Evolutionary conservation across 1,140 invertebrate genomes (phyloP), one percentile per base, ranked within the genome.

Genomic region (Macrobrachium nipponense): DNA sequence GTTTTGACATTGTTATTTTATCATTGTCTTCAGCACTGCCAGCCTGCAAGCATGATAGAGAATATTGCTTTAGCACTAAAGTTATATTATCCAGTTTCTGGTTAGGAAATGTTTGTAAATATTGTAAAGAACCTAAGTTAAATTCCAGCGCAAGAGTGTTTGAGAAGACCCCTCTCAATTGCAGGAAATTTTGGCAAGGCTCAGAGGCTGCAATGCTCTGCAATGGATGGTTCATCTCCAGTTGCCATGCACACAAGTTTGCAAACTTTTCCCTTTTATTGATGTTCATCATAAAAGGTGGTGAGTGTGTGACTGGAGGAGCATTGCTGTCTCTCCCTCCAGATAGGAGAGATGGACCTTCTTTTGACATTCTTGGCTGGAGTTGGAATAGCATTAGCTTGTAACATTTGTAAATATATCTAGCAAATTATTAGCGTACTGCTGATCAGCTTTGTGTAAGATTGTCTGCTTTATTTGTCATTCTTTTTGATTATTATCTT

Each of bases 321-420:
- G 68, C 23, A 14, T 70, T 27, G 68, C 23, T n/a, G 1, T 6
- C 68, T 70, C 23, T n/a, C n/a, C 51, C 12, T 51, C 51, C 51
- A 12, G 51, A 6, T 51, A 12, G n/a, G n/a, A n/a, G 51, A 51
- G 51, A 12, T 6, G 51, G 51, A 2, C 51, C 51, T 51, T 51
- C 51, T 51, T n/a, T n/a, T n/a, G n/a, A 51, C 51, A 51, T 51
- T 51, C 51, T 51, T 51, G 51, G 51, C 51, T 51, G 51, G 51
- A 51, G 51, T 51, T 51, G 2, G 51, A 12, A 51, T 51, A 51
- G 82, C 83, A 72, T 36, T 79, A 86, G 83, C 77, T 85, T 86
- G 83, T 86, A 86, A 79, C 77, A 86, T 79, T 86, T 86, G 76
- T 86, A 79, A 59, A 86, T 79, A 86, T 77, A 86, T 79, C 83